phyloP scores from a whole-genome alignment of 1,140 invertebrate species.

The Drosophila melanogaster region Release_6_plus_ISO1_MT NT_033779.5:15873501-15874000 shows the following conservation, averaged over 20 bases:
- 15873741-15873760: constrained; percentile 23
- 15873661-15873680: constrained; percentile 8
- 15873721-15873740: background rate
- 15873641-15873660: constrained; percentile 20
- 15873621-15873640: constrained; percentile 35
- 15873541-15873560: constrained; percentile 3
- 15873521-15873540: background rate
- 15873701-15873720: constrained; percentile 3
- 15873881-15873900: background rate
- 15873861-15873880: constrained; percentile 33
- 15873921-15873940: constrained; percentile 78
- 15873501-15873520: too few species aligned
- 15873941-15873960: constrained; percentile 78
- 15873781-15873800: background rate
- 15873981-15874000: constrained; percentile 59
- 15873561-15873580: constrained; percentile 3
- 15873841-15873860: background rate
- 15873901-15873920: constrained; percentile 53
- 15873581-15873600: constrained; percentile 1
- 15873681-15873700: constrained; percentile 22
- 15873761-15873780: constrained; percentile 21
- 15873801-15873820: background rate
- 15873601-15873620: background rate
- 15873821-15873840: too few species aligned
- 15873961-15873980: constrained; percentile 62